A percentile compares a stretch with the other conserved stretches of the same genome.
These are phyloP conservation scores for Drosophila trapezifrons DNA, from an alignment of 1,140 invertebrate genomes.

Conservation along the genomic window DNA sequence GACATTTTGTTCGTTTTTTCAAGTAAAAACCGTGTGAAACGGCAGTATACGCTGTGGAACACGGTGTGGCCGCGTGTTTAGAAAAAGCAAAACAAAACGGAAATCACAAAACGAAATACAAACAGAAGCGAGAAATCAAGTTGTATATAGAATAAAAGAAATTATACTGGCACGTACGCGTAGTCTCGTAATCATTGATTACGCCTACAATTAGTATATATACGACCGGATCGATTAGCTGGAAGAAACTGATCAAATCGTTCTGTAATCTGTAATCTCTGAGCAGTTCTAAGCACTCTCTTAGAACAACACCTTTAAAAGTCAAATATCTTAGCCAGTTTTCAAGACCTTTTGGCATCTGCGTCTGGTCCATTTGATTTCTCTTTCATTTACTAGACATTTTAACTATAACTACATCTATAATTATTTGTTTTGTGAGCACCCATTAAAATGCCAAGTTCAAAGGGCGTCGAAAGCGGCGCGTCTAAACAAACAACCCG, in stretches of 20 bases:
- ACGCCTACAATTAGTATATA: conserved; percentile 55
- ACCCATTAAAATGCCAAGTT: conserved; percentile 54
- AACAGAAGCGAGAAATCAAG: conserved; percentile 39
- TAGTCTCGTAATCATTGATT: conserved; percentile 63
- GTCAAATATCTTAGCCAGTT: not conserved
- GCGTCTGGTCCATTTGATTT: conserved; percentile 4
- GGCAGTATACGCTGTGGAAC: conserved; percentile 21
- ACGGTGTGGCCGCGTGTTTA: conserved; percentile 72
- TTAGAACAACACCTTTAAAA: not conserved
- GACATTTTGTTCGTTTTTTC: not conserved
- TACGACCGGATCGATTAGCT: conserved; percentile 22
- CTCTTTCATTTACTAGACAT: not conserved
- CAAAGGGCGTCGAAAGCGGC: conserved; percentile 61
- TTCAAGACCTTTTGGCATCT: not conserved
- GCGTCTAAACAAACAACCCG: conserved; percentile 65
- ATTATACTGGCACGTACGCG: conserved; percentile 47
- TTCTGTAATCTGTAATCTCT: conserved; percentile 17
- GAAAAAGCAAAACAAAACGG: conserved; percentile 72
- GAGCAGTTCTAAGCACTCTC: conserved; percentile 6
- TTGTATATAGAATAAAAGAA: conserved; percentile 44
- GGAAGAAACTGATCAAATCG: conserved; percentile 19
- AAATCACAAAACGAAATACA: conserved; percentile 54
- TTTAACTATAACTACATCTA: not conserved
- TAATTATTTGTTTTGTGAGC: conserved; percentile 17
- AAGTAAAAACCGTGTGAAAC: conserved; percentile 2